Conservation (phyloP, 2,113 vertebrate genomes). For the Notechis scutatus region DNA sequence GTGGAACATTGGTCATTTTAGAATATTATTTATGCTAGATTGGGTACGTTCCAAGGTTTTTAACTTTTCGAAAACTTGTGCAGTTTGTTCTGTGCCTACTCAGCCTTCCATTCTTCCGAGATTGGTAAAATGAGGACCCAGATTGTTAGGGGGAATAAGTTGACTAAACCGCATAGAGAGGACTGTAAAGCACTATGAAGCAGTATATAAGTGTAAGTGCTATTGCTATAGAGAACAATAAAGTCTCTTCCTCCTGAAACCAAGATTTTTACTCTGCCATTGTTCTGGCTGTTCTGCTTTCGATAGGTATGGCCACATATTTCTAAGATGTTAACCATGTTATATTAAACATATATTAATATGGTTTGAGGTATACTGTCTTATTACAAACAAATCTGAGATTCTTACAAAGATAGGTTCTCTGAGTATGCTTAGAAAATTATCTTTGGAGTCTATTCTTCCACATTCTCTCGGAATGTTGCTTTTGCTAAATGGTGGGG, state of each 20-base stretch:
- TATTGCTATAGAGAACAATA: not conserved
- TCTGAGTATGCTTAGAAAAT: not conserved
- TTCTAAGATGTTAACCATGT: not conserved
- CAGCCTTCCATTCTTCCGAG: not conserved
- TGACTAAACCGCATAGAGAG: not conserved
- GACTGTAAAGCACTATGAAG: not conserved
- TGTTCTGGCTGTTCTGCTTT: not conserved
- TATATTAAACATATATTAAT: not conserved
- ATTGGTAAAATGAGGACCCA: not conserved
- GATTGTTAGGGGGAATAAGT: not conserved
- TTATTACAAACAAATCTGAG: not conserved
- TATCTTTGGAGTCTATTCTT: not conserved
- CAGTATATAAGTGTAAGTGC: not conserved
- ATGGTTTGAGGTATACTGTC: not conserved
- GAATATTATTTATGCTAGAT: not conserved
- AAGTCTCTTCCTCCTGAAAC: not conserved
- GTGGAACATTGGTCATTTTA: not conserved
- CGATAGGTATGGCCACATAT: not conserved
- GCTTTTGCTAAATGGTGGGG: not conserved
- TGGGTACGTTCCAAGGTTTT: not conserved
- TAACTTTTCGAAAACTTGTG: not conserved
- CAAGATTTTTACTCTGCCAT: not conserved
- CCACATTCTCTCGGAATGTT: not conserved
- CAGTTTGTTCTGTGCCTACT: not conserved
- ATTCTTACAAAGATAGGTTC: not conserved